Evolutionary conservation across 2,888 invertebrate genomes (phyloP).

Genomic region (Cerastoderma edule): DNA sequence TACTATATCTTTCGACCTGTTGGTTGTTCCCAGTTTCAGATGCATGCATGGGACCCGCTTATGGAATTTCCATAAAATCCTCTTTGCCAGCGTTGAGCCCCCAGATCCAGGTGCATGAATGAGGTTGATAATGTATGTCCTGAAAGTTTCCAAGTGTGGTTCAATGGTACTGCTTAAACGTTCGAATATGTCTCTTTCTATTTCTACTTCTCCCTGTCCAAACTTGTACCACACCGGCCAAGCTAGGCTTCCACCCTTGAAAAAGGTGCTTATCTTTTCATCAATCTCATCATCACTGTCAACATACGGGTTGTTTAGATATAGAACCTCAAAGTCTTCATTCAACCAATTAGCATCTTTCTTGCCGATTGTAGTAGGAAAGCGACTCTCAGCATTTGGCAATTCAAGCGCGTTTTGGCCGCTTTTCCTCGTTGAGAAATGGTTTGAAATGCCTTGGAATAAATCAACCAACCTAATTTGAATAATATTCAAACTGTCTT

Average conservation of each 20-base stretch:
- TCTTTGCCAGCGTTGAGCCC: slow-evolving; percentile 63
- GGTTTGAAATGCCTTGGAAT: slow-evolving; percentile 26
- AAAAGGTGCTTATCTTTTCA: slow-evolving; percentile 58
- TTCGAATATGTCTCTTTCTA: slow-evolving; percentile 48
- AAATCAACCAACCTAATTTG: slow-evolving; percentile 16
- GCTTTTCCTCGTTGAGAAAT: not conserved
- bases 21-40: slow-evolving; percentile 29
- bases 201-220: slow-evolving; percentile 37
- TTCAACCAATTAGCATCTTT: too few species aligned
- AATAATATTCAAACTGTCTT: slow-evolving; percentile 12
- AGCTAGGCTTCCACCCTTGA: slow-evolving; percentile 59
- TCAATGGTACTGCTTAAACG: slow-evolving; percentile 20
- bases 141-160: slow-evolving; percentile 32
- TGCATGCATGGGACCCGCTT: slow-evolving; percentile 53
- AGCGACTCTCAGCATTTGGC: too few species aligned
- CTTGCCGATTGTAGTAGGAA: too few species aligned
- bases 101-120: slow-evolving; percentile 64
- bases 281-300: slow-evolving; percentile 39
- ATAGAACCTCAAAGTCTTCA: slow-evolving; percentile 63
- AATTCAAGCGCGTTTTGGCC: too few species aligned
- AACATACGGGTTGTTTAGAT: slow-evolving; percentile 43
- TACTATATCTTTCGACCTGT: slow-evolving; percentile 35
- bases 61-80: slow-evolving; percentile 60
- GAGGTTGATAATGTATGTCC: slow-evolving; percentile 46
- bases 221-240: slow-evolving; percentile 58